These are phyloP conservation scores for Hippocampus guttulatus DNA, from an alignment of 2,113 vertebrate genomes.

Conservation along the genomic window DNA sequence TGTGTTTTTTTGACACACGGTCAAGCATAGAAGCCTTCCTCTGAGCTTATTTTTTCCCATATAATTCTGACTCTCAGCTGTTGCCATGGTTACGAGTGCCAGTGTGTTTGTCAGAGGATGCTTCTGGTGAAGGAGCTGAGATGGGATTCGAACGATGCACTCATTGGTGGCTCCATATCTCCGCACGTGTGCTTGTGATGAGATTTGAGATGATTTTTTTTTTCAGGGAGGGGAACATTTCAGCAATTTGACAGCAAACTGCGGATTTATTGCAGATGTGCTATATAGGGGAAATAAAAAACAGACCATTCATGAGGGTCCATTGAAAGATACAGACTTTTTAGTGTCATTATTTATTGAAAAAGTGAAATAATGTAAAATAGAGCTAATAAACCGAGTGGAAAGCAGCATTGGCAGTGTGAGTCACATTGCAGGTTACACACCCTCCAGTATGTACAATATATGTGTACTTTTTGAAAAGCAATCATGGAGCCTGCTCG, in stretches of 20 bases:
- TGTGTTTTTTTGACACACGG: conserved; percentile 22
- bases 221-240: neutral
- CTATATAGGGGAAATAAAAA: neutral
- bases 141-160: conserved; percentile 19
- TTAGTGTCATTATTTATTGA: conserved; percentile 1
- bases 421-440: conserved; percentile 28
- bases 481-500: neutral
- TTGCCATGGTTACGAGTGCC: conserved; percentile 62
- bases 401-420: conserved; percentile 16
- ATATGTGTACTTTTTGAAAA: conserved; percentile 11
- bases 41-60: neutral
- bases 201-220: conserved; percentile 1
- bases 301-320: neutral
- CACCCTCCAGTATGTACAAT: conserved; percentile 8
- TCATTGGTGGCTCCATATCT: neutral
- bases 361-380: neutral
- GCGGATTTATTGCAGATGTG: neutral
- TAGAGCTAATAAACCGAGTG: neutral
- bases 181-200: neutral
- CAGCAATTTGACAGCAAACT: neutral
- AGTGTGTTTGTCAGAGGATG: conserved; percentile 32
- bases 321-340: conserved; percentile 6
- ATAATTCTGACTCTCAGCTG: conserved; percentile 26
- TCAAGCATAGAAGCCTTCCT: conserved; percentile 12
- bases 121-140: conserved; percentile 29